These are phyloP conservation scores for Hemicentrotus pulcherrimus DNA, from an alignment of 35 echinoderm and acorn worm species.

Conservation along the genomic window DNA sequence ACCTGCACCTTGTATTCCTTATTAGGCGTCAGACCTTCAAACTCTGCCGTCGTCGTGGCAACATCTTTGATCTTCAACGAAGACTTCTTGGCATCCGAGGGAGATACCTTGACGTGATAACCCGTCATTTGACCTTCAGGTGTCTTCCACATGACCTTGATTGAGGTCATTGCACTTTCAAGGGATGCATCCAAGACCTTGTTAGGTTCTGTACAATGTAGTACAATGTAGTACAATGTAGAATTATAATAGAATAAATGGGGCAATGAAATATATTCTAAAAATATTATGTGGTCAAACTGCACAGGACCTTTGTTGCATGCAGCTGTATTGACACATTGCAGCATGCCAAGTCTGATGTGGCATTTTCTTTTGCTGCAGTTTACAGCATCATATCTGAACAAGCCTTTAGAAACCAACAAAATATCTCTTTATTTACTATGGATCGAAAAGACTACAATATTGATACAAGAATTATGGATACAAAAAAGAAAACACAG, in stretches of 20 bases:
- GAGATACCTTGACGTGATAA: slow-evolving; percentile 70
- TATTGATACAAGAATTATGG: too few relatives aligned
- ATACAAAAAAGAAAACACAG: too few relatives aligned
- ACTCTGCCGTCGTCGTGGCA: slow-evolving; percentile 77
- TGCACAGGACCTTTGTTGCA: too few relatives aligned
- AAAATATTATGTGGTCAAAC: too few relatives aligned
- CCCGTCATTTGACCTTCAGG: slow-evolving; percentile 66
- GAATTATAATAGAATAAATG: background rate
- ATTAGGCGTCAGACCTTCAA: slow-evolving; percentile 69
- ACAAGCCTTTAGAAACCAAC: too few relatives aligned
- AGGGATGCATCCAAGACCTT: slow-evolving; percentile 53
- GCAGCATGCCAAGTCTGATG: too few relatives aligned
- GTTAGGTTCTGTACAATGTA: slow-evolving; percentile 56
- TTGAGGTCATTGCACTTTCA: slow-evolving; percentile 56
- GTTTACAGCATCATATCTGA: too few relatives aligned
- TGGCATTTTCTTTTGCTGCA: too few relatives aligned
- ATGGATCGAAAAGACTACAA: too few relatives aligned
- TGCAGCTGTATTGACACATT: too few relatives aligned
- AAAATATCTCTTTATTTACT: too few relatives aligned
- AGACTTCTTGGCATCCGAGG: slow-evolving; percentile 79
- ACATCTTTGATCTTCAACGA: slow-evolving; percentile 70
- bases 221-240: background rate
- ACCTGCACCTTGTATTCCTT: slow-evolving; percentile 87
- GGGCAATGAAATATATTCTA: too few relatives aligned
- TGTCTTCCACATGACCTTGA: slow-evolving; percentile 66